phyloP scores from a whole-genome alignment of 2,113 vertebrate species.

The Silurus glanis region DNA sequence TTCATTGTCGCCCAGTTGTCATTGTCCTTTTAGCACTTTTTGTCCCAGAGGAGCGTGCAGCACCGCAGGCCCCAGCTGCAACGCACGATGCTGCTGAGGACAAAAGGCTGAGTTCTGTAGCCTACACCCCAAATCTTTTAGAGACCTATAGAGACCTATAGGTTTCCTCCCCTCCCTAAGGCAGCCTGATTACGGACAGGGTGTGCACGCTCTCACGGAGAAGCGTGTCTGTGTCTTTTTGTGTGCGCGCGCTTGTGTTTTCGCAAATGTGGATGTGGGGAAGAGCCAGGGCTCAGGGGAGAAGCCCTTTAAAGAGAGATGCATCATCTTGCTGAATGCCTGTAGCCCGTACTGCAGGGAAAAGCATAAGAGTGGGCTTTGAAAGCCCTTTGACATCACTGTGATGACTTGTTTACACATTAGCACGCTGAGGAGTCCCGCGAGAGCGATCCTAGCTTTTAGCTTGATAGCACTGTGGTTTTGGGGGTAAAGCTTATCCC shows the following conservation, averaged over 20 bases:
- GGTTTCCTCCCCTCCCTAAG: constrained; percentile 60
- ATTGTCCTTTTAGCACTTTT: constrained; percentile 90
- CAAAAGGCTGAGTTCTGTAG: constrained; percentile 75
- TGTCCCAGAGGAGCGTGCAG: constrained; percentile 68
- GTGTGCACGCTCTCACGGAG: constrained; percentile 84
- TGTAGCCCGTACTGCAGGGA: constrained; percentile 80
- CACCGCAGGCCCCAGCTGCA: constrained; percentile 75
- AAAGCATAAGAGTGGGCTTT: constrained; percentile 78
- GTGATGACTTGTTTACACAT: constrained; percentile 87
- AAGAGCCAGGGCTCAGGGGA: constrained; percentile 37
- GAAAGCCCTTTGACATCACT: constrained; percentile 79
- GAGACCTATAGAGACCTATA: constrained; percentile 71
- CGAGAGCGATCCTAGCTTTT: constrained; percentile 47
- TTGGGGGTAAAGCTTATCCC: constrained; percentile 11
- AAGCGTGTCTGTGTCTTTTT: constrained; percentile 73
- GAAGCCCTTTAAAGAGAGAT: constrained; percentile 69
- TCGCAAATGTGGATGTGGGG: constrained; percentile 2
- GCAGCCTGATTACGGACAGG: constrained; percentile 11
- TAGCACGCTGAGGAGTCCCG: constrained; percentile 63
- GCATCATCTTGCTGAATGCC: constrained; percentile 78
- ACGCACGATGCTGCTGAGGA: constrained; percentile 79
- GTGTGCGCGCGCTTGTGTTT: neutral
- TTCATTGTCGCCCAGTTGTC: constrained; percentile 75
- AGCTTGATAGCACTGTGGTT: constrained; percentile 42
- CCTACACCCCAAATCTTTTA: constrained; percentile 77